Evolutionary conservation across 2,888 invertebrate species (phyloP).

Genomic region (Meiosimyza platycephala): DNA sequence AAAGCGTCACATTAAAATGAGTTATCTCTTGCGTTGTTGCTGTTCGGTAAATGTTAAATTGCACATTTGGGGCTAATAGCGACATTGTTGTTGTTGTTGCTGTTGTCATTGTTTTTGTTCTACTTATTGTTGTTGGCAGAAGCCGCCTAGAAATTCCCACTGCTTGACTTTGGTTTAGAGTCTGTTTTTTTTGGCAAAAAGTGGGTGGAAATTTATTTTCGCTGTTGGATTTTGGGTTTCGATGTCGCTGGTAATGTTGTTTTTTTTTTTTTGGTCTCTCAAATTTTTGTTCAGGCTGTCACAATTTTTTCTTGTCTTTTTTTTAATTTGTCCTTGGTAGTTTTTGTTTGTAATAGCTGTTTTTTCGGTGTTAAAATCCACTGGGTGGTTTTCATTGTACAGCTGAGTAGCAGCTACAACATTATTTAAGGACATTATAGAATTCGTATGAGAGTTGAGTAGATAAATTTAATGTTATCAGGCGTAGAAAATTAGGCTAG

Average conservation of each 20-base stretch:
- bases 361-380: background rate
- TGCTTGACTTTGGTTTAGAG: background rate
- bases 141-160: background rate
- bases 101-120: conserved; percentile 17
- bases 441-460: conserved; percentile 16
- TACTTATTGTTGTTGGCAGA: conserved; percentile 11
- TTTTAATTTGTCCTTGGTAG: background rate
- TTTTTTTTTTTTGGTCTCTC: background rate
- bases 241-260: background rate
- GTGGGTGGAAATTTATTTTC: background rate
- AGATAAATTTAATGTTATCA: conserved; percentile 27
- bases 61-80: conserved; percentile 31
- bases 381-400: background rate
- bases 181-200: too few relatives aligned
- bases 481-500: conserved; percentile 13
- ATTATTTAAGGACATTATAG: background rate
- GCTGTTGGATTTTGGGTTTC: conserved; percentile 1
- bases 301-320: background rate
- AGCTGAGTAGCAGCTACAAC: background rate
- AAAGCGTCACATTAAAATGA: conserved; percentile 65
- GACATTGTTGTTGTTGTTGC: conserved; percentile 6
- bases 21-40: conserved; percentile 59
- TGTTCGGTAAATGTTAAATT: conserved; percentile 43
- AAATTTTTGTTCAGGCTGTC: background rate
- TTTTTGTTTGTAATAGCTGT: conserved; percentile 7